phyloP scores from a whole-genome alignment of 2,888 invertebrate genomes.

The Luffia ferchaultella region DNA sequence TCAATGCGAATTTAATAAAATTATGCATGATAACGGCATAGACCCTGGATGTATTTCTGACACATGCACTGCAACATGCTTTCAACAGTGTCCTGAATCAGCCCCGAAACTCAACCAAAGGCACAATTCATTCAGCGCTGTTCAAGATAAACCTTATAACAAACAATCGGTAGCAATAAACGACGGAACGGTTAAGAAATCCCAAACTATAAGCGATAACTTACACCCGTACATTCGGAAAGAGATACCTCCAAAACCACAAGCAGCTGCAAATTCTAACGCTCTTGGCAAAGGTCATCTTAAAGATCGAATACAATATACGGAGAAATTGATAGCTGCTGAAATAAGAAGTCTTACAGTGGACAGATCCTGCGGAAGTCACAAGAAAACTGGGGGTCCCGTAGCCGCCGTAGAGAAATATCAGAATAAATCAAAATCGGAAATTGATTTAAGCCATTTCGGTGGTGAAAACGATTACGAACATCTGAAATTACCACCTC shows the following conservation, averaged over 20 bases:
- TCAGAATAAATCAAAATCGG: constrained; percentile 65
- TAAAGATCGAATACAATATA: constrained; percentile 55
- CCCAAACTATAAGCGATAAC: constrained; percentile 52
- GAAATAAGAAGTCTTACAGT: constrained; percentile 52
- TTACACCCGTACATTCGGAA: constrained; percentile 61
- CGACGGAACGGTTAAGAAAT: constrained; percentile 50
- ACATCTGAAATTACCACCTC: constrained; percentile 77
- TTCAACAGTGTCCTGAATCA: constrained; percentile 40
- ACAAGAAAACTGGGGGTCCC: constrained; percentile 30
- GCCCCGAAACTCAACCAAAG: constrained; percentile 42
- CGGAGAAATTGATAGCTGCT: constrained; percentile 55
- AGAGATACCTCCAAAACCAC: constrained; percentile 40
- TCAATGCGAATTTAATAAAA: constrained; percentile 56
- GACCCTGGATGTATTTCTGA: constrained; percentile 53
- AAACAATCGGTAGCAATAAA: constrained; percentile 30
- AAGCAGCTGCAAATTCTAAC: constrained; percentile 28
- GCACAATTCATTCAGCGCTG: constrained; percentile 56
- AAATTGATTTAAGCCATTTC: constrained; percentile 64
- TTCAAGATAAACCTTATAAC: constrained; percentile 45
- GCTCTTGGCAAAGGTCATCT: constrained; percentile 38
- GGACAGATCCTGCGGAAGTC: constrained; percentile 46
- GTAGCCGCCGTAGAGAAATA: constrained; percentile 36
- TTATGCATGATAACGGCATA: constrained; percentile 51
- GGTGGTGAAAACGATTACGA: constrained; percentile 71
- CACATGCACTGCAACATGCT: constrained; percentile 49